Conservation (phyloP, 2,113 vertebrate genomes). For the Tringa solitaria region DNA sequence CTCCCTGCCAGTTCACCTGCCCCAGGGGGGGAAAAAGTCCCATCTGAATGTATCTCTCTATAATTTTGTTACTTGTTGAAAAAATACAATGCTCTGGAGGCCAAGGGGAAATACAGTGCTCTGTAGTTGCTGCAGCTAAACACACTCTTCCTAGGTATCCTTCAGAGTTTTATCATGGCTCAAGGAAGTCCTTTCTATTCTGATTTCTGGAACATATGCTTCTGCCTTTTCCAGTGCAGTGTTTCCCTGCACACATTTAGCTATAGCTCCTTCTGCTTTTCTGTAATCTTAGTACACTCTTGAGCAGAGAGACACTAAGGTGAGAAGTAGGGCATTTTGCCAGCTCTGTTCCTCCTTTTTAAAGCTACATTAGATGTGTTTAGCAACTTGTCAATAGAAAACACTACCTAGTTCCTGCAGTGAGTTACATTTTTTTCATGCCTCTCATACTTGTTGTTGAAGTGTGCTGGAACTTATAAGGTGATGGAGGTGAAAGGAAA, state of each 20-base stretch:
- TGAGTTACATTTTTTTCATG: neutral
- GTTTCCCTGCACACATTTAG: constrained; percentile 40
- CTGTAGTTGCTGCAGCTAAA: neutral
- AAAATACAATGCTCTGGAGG: neutral
- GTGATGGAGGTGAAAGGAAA: neutral
- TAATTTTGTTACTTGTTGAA: constrained; percentile 2
- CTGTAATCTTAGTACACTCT: neutral
- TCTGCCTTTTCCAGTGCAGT: neutral
- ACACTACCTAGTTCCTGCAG: neutral
- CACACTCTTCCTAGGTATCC: neutral
- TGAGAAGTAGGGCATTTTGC: constrained; percentile 4
- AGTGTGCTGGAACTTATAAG: neutral
- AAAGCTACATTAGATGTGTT: neutral
- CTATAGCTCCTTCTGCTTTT: constrained; percentile 36
- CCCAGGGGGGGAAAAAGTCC: neutral
- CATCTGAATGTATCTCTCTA: neutral
- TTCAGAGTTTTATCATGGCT: constrained; percentile 2
- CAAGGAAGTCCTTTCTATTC: constrained; percentile 25
- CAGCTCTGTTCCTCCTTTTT: neutral
- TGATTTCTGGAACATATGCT: constrained; percentile 27
- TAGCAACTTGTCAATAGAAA: neutral
- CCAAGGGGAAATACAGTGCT: neutral
- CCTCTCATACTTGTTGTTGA: neutral
- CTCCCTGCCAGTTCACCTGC: neutral
- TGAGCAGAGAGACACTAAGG: constrained; percentile 25